Conservation (phyloP, 1,140 invertebrate species). For the Musca vetustissima region DNA sequence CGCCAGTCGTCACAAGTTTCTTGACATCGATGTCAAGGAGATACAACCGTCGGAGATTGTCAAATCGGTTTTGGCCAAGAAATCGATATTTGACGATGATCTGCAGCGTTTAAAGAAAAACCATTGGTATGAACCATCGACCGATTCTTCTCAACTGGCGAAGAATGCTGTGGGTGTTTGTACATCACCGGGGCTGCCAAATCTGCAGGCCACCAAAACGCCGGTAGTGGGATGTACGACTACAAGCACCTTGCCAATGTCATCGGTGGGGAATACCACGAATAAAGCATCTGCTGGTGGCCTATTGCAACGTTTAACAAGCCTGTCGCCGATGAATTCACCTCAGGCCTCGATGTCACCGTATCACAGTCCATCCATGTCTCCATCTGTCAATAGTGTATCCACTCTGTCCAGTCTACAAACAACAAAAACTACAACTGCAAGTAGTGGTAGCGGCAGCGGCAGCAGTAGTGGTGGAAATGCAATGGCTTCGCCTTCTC, state of each 20-base stretch:
- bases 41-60: slow-evolving; percentile 92
- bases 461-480: background rate
- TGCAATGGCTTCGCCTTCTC: background rate
- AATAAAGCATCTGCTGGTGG: slow-evolving; percentile 33
- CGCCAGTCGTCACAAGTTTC: slow-evolving; percentile 65
- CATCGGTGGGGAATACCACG: background rate
- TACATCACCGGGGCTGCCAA: slow-evolving; percentile 51
- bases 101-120: slow-evolving; percentile 87
- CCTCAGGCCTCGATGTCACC: slow-evolving; percentile 54
- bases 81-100: slow-evolving; percentile 95
- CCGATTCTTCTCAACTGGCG: slow-evolving; percentile 34
- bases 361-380: slow-evolving; percentile 50
- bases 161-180: slow-evolving; percentile 37
- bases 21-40: slow-evolving; percentile 74
- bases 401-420: background rate
- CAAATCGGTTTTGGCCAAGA: slow-evolving; percentile 86
- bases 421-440: background rate
- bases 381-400: slow-evolving; percentile 34
- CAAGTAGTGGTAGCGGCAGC: no score
- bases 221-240: slow-evolving; percentile 39
- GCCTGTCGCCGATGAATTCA: slow-evolving; percentile 54
- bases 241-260: background rate
- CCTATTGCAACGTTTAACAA: slow-evolving; percentile 46
- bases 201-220: slow-evolving; percentile 49
- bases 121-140: slow-evolving; percentile 77